phyloP scores from a whole-genome alignment of 1,140 invertebrate genomes.

The Ylistrum balloti region DNA sequence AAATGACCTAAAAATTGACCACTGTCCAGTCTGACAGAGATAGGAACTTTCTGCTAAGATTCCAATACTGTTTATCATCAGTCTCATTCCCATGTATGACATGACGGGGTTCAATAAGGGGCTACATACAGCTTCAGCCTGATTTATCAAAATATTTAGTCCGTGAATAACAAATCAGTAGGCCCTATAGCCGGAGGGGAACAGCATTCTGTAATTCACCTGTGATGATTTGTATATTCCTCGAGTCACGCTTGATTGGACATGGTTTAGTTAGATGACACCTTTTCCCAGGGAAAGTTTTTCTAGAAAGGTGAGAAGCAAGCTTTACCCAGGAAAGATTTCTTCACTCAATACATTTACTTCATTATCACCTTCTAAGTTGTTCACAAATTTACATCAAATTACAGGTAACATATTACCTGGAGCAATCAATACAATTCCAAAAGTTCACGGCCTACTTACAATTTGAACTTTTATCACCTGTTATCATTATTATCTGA shows the following conservation, averaged over 20 bases:
- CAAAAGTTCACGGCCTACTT: neutral
- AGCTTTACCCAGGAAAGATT: neutral
- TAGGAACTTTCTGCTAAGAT: neutral
- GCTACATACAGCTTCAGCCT: neutral
- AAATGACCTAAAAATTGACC: neutral
- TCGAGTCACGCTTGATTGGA: neutral
- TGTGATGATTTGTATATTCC: neutral
- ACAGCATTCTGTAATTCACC: neutral
- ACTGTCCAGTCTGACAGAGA: constrained; percentile 4
- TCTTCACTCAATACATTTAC: neutral
- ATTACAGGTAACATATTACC: neutral
- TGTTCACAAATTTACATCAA: constrained; percentile 11
- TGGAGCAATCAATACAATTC: neutral
- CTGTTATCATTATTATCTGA: neutral
- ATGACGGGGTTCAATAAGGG: neutral
- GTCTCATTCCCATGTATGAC: neutral
- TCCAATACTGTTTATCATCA: neutral
- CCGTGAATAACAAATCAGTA: neutral
- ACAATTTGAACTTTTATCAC: no score
- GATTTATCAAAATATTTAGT: no score
- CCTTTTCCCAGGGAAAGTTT: neutral
- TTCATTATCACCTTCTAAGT: neutral
- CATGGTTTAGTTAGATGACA: neutral
- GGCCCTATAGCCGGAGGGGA: neutral
- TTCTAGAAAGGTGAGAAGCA: neutral